These are phyloP conservation scores for Poeciliopsis prolifica DNA, from an alignment of 2,113 vertebrate species.

Conservation along the genomic window DNA sequence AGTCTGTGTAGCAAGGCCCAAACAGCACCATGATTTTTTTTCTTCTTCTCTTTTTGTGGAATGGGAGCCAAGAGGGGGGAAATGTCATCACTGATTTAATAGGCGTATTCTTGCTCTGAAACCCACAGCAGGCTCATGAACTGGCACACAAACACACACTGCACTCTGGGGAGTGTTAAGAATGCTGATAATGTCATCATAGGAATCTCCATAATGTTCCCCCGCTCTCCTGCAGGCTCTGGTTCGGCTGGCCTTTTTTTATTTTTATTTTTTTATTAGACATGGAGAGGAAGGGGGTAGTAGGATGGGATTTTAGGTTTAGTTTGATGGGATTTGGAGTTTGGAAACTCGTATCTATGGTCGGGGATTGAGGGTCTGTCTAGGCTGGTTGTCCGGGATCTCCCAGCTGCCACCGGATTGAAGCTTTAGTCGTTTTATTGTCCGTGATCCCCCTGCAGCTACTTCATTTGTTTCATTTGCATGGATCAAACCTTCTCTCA, in stretches of 20 bases:
- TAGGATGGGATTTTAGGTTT: slow-evolving; percentile 48
- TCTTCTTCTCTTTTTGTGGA: neutral
- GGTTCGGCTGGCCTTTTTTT: slow-evolving; percentile 32
- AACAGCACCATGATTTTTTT: slow-evolving; percentile 53
- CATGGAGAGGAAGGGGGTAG: neutral
- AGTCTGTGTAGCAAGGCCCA: slow-evolving; percentile 47
- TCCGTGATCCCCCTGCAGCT: slow-evolving; percentile 42
- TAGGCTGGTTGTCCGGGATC: slow-evolving; percentile 61
- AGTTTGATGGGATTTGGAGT: slow-evolving; percentile 66
- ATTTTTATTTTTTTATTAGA: slow-evolving; percentile 48
- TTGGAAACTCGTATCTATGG: slow-evolving; percentile 49
- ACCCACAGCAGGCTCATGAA: slow-evolving; percentile 20
- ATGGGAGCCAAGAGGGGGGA: slow-evolving; percentile 68
- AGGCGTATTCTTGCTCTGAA: slow-evolving; percentile 51
- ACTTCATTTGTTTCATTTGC: slow-evolving; percentile 59
- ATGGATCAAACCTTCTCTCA: slow-evolving; percentile 31
- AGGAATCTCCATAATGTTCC: slow-evolving; percentile 72
- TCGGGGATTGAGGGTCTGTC: slow-evolving; percentile 56
- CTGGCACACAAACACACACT: slow-evolving; percentile 24
- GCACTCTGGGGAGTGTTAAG: slow-evolving; percentile 65
- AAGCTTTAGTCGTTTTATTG: slow-evolving; percentile 63
- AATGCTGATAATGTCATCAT: slow-evolving; percentile 76
- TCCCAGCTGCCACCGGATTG: slow-evolving; percentile 70
- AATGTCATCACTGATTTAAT: slow-evolving; percentile 81
- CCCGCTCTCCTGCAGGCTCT: slow-evolving; percentile 59